Evolutionary conservation across 2,888 invertebrate species (phyloP), one percentile per base, ranked within the genome.

Genomic region (Serripes groenlandicus): DNA sequence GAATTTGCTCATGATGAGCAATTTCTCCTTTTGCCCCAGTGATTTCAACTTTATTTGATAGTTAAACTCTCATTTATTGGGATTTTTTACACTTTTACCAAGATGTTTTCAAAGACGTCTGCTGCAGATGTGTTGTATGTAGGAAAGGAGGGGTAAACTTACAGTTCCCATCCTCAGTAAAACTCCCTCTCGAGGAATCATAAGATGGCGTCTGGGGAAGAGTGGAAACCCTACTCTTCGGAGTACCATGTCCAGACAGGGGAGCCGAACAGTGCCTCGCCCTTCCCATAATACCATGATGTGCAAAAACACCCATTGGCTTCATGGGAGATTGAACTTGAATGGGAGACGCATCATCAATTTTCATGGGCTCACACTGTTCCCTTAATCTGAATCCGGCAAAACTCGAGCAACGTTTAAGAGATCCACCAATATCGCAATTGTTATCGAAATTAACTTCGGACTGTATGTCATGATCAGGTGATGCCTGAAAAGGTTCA

Each of bases 391-490:
- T 83, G 49, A 92, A 90, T 2, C 92, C 92, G 23, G 91, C 91
- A 90, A 91, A 92, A 87, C 93, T 93, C 56, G 91, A 91, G 9
- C 91, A 92, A 35, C 91, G 87, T 76, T 91, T 91, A 58, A 92
- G 72, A 0, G 86, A 78, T 21, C 83, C 83, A 64, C 88, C 85
- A 62, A 64, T 60, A 42, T 83, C 79, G 1, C 49, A 23, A 49
- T 75, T 79, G 54, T 71, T 68, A 9, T 81, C 79, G 73, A 80
- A 84, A 23, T 80, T 74, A 32, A 78, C 71, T 42, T 86, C 73
- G n/a, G 54, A 54, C n/a, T 34, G 62, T 7, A 21, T 18, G 37
- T 37, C 26, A 9, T 66, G 42, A n/a, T 87, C 87, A 28, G 85
- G 81, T 26, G 83, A 83, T 26, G 81, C 23, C 9, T 70, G 69